A percentile compares a stretch with the other conserved stretches of the same genome.
Conservation (phyloP, 2,113 vertebrate species). For the Vulpes vulpes region DNA sequence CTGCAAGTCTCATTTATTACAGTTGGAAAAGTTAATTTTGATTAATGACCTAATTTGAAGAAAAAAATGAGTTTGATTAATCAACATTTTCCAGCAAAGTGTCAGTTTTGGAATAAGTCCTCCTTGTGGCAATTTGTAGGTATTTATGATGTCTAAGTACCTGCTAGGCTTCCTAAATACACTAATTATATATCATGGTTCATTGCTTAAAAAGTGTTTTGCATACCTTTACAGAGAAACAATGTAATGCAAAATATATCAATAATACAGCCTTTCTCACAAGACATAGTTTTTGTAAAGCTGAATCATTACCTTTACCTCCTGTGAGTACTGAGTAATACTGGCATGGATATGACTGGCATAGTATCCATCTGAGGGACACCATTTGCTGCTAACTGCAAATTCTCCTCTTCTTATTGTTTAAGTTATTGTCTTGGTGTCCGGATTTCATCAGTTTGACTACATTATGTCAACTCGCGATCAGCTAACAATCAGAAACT, state of each 20-base stretch:
- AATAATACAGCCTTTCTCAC: neutral
- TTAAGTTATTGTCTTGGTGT: neutral
- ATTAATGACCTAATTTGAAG: constrained; percentile 57
- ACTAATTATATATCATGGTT: neutral
- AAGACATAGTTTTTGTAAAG: neutral
- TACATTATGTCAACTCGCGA: neutral
- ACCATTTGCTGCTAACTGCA: neutral
- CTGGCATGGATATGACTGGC: neutral
- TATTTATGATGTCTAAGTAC: neutral
- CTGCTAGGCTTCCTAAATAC: neutral
- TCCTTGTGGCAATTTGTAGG: neutral
- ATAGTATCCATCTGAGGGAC: neutral
- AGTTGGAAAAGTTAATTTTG: neutral
- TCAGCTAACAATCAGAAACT: neutral
- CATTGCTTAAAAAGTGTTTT: neutral
- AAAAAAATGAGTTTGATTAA: constrained; percentile 59
- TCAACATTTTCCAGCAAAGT: neutral
- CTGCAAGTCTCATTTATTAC: constrained; percentile 10
- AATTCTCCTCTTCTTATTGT: neutral
- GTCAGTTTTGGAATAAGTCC: neutral
- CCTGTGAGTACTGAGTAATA: neutral
- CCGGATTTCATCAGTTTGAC: neutral
- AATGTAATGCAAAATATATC: constrained; percentile 4
- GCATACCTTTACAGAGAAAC: constrained; percentile 26
- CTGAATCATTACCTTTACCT: neutral